Evolutionary conservation across 2,113 vertebrate species (phyloP).

Genomic region (Rhagologus leucostigma): DNA sequence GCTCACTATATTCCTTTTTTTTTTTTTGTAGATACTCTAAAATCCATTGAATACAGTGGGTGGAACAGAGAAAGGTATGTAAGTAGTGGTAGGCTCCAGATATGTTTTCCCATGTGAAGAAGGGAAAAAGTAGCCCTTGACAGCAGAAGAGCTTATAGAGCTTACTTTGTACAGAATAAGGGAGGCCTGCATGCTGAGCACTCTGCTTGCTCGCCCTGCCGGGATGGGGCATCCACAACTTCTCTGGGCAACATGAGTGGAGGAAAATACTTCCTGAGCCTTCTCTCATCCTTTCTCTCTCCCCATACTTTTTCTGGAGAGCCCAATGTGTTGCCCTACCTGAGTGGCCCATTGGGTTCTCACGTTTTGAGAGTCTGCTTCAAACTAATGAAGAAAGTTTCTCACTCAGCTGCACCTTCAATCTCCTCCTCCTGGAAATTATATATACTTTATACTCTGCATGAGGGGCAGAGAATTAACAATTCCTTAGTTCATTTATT

Average conservation of each 20-base stretch:
- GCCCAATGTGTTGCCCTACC: neutral
- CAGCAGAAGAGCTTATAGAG: neutral
- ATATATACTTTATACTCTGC: neutral
- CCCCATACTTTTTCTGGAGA: neutral
- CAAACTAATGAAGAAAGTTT: neutral
- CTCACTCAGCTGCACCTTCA: neutral
- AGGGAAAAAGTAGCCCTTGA: neutral
- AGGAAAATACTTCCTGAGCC: neutral
- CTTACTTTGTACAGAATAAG: neutral
- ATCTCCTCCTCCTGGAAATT: neutral
- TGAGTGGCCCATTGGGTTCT: neutral
- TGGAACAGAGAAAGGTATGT: neutral
- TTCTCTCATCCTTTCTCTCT: neutral
- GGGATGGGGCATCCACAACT: neutral
- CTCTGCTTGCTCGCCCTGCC: neutral
- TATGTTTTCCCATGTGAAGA: neutral
- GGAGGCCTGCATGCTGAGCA: neutral
- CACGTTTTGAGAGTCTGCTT: neutral
- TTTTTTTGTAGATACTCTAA: neutral
- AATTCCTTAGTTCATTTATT: constrained; percentile 3
- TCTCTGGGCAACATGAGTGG: neutral
- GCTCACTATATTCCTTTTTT: neutral
- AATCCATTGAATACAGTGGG: neutral
- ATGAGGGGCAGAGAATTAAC: constrained; percentile 6
- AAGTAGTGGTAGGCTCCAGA: neutral